Base-by-base conservation (phyloP, 2,888 invertebrate species). In the Helicoverpa assulta region DNA sequence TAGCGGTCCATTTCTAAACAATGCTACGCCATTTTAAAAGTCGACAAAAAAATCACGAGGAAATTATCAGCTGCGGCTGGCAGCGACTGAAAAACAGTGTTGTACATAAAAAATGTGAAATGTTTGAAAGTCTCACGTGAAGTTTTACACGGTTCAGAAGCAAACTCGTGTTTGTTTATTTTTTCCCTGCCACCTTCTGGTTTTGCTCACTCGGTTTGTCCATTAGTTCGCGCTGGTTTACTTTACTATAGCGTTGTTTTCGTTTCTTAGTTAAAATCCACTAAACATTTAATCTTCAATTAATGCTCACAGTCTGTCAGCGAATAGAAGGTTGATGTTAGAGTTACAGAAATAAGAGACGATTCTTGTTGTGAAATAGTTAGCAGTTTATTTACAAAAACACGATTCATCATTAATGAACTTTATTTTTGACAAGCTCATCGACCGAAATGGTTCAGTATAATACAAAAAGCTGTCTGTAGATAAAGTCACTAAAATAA, bases 181-280 rank as follows among this genome's bases (percentile, higher is more conserved):
- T 92, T 92, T 89, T 86, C 77, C 83, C 67, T 88, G 83, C 89
- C 95, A 77, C 89, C 96, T 86, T 93, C 95, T 89, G 96, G 93
- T 92, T 94, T 93, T 69, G 86, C 95, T 91, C 96, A 96, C 81
- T 96, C 96, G 62, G 88, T 94, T 67, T 95, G 93, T 91, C 96
- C 96, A 90, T 96, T 96, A 91, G 93, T 96, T 80, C 88, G 86
- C 79, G 86, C 88, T 86, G 88, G 89, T 92, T 92, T 92, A 90
- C 87, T 91, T 92, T 89, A 86, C 85, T 82, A 85, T 81, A 84
- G 79, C 79, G 83, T 79, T 92, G 86, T 92, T 91, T 90, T 89
- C 83, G 86, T 86, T 82, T 73, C 66, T 69, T 60, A 80, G 73
- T 79, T 81, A 73, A 74, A 79, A 82, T 80, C 65, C 67, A 77